phyloP scores from a whole-genome alignment of 2,797 vertebrate genomes.

The Xenopus petersii region DNA sequence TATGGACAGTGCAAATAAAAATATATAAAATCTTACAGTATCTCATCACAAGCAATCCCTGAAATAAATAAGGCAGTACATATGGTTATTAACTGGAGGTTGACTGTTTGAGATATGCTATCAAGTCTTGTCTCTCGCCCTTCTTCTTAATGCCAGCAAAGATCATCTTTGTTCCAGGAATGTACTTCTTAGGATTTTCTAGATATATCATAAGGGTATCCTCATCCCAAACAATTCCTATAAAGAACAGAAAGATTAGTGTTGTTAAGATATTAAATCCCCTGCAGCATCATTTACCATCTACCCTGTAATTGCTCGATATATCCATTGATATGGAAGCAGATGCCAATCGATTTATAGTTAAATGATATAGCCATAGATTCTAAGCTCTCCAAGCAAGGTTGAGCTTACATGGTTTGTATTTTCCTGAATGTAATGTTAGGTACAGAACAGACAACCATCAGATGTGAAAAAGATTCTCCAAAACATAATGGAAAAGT shows the following conservation, averaged over 20 bases:
- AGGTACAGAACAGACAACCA: too few relatives aligned
- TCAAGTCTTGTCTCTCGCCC: slow-evolving; percentile 70
- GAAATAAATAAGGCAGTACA: slow-evolving; percentile 73
- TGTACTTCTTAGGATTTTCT: slow-evolving; percentile 85
- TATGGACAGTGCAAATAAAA: slow-evolving; percentile 59
- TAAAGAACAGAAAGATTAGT: background rate
- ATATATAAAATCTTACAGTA: slow-evolving; percentile 57
- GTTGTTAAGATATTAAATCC: too few relatives aligned
- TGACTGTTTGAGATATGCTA: slow-evolving; percentile 78
- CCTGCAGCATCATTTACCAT: too few relatives aligned
- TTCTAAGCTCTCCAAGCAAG: too few relatives aligned
- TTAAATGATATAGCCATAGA: too few relatives aligned
- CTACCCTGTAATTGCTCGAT: too few relatives aligned
- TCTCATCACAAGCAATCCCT: slow-evolving; percentile 56
- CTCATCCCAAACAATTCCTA: slow-evolving; percentile 80
- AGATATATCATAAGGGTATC: slow-evolving; percentile 79
- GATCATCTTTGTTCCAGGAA: slow-evolving; percentile 87
- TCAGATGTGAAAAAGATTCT: too few relatives aligned
- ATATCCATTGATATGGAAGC: too few relatives aligned
- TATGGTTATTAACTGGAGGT: slow-evolving; percentile 65
- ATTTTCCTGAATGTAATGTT: too few relatives aligned
- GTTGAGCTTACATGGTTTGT: too few relatives aligned
- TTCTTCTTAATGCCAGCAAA: slow-evolving; percentile 81
- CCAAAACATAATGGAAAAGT: too few relatives aligned
- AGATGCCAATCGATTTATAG: too few relatives aligned